These are phyloP conservation scores for Lasaia peninsularis DNA, from an alignment of 1,140 invertebrate genomes.

Conservation along the genomic window DNA sequence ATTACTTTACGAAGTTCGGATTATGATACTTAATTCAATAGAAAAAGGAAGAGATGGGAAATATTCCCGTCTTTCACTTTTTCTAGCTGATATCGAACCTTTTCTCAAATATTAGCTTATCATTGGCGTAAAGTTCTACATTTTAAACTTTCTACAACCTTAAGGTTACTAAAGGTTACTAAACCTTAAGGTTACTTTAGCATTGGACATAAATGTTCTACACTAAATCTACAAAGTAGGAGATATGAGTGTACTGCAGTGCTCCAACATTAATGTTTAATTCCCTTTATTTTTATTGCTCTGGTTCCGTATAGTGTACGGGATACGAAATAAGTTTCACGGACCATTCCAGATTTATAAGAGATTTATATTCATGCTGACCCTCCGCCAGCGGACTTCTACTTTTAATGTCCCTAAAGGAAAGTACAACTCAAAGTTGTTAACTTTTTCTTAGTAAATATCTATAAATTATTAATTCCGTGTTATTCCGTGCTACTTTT, in stretches of 20 bases:
- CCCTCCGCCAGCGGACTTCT: not conserved
- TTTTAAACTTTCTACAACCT: no score
- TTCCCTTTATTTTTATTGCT: conserved; percentile 2
- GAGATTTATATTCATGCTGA: not conserved
- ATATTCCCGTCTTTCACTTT: no score
- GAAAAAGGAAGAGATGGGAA: no score
- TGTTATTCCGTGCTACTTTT: not conserved
- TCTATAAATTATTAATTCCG: not conserved
- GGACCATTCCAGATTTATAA: not conserved
- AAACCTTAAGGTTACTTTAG: no score
- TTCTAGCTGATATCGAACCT: no score
- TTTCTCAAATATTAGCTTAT: no score
- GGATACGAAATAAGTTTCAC: conserved; percentile 5
- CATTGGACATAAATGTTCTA: no score
- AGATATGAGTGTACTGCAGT: not conserved
- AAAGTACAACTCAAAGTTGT: not conserved
- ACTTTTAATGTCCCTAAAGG: conserved; percentile 2
- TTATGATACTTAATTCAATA: no score
- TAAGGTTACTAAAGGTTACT: no score
- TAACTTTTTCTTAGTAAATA: not conserved
- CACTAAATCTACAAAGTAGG: not conserved
- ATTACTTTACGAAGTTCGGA: no score
- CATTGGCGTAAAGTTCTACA: no score
- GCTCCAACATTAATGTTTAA: not conserved
- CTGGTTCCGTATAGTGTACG: not conserved